A percentile compares a stretch with the other conserved stretches of the same genome.
These are phyloP conservation scores for Tachyglossus aculeatus DNA, from an alignment of 2,797 vertebrate genomes.

Conservation along the genomic window DNA sequence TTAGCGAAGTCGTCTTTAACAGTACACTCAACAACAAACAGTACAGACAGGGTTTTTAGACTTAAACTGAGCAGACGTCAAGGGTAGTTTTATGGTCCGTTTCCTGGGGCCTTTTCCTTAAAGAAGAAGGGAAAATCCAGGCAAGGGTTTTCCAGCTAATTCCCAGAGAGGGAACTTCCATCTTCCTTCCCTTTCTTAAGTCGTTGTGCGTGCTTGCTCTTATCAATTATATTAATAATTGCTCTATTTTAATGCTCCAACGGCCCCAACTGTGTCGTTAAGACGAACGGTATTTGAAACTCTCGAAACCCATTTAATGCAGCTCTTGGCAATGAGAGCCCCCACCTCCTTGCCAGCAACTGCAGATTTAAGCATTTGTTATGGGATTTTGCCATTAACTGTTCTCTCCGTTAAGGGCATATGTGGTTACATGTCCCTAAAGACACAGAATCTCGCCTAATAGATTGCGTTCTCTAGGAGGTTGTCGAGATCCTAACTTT, in stretches of 20 bases:
- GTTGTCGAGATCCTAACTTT: not conserved
- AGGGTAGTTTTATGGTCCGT: not conserved
- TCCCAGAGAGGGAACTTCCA: not conserved
- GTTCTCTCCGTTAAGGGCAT: constrained; percentile 34
- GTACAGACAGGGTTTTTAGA: too few relatives aligned
- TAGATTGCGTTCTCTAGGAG: constrained; percentile 11
- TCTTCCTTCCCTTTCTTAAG: not conserved
- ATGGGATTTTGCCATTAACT: constrained; percentile 47
- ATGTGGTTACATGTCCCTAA: constrained; percentile 46
- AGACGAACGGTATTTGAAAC: constrained; percentile 32
- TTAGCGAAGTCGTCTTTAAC: too few relatives aligned
- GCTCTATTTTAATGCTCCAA: constrained; percentile 20
- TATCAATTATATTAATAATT: constrained; percentile 6
- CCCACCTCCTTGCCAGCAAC: constrained; percentile 47
- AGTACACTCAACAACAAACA: too few relatives aligned
- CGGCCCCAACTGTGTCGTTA: constrained; percentile 16
- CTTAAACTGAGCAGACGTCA: not conserved
- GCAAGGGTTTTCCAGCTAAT: not conserved
- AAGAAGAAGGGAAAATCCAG: not conserved
- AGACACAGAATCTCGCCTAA: constrained; percentile 2
- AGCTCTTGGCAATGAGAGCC: constrained; percentile 45
- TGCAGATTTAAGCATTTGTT: constrained; percentile 55
- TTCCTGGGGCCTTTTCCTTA: constrained; percentile 6
- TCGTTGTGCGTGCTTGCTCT: not conserved
- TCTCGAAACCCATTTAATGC: constrained; percentile 39